Base-by-base conservation (phyloP, 2,797 vertebrate species). In the Gallinago solitaria region DNA sequence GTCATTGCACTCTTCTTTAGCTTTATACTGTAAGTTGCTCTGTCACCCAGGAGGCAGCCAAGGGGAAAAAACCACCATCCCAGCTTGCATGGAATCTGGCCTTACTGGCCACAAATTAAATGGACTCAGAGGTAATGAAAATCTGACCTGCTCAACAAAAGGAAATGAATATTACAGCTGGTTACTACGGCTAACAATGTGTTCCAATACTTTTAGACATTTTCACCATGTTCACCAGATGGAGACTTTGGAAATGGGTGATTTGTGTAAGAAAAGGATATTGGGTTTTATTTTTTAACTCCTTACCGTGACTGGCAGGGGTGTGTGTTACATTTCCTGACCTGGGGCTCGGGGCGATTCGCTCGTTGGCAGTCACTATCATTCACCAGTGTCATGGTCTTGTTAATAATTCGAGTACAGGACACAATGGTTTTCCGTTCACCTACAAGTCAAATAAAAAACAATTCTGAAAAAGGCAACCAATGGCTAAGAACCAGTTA, bases 221-320 rank as follows among this genome's bases (percentile, higher is more conserved):
- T 73, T 78, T 30, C n/a, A 59, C 73, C 45, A 54, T 21, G 70
- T 30, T 74, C 71, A 69, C 18, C 89, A 93, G 65, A 89, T 21
- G 56, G 69, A 75, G 51, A 33, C 48, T 95, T 68, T 89, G 80
- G 60, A 83, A 93, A 92, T 10, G 18, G 43, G 71, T 1, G 5
- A 43, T 63, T 87, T 63, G 65, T 74, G 54, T 88, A 74, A 68
- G 35, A 57, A 79, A 89, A 76, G 79, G 47, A 71, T 74, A 89
- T 47, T 76, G 65, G 15, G 9, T 24, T 82, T 63, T 37, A 85
- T 8, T 71, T 81, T 83, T 68, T 17, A 92, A 41, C 45, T 90
- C 45, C 98, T 98, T 97, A 99, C 99, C 99, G 97, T 97, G 99
- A 99, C 95, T 99, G 99, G 97, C 99, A 99, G 43, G 98, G 98